Evolutionary conservation across 2,888 invertebrate species (phyloP).

Genomic region (Amphipoea oculea): DNA sequence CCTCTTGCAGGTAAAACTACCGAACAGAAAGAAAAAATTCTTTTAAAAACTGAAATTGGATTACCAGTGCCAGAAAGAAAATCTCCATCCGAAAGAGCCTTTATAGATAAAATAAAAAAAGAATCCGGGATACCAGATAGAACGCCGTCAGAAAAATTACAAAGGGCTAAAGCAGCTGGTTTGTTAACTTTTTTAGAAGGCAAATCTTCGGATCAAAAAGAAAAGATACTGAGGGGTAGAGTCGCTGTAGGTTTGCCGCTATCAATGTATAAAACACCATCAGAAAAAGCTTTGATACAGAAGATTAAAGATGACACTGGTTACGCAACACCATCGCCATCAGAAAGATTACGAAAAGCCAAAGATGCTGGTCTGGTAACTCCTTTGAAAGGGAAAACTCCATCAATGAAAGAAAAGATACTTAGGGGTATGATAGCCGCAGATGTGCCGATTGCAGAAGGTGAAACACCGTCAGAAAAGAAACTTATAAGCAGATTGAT

Average conservation of each 20-base stretch:
- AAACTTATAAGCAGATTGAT: conserved; percentile 36
- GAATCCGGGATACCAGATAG: conserved; percentile 14
- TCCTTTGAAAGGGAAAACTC: conserved; percentile 41
- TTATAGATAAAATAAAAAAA: conserved; percentile 30
- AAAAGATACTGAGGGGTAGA: conserved; percentile 67
- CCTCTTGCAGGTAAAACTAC: conserved; percentile 45
- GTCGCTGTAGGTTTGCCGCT: conserved; percentile 61
- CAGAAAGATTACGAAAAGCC: conserved; percentile 38
- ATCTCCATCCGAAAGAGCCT: conserved; percentile 43
- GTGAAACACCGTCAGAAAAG: conserved; percentile 42
- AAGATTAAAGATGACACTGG: conserved; percentile 53
- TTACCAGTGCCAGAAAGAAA: conserved; percentile 49
- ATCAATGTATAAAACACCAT: conserved; percentile 37
- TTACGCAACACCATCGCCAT: conserved; percentile 38
- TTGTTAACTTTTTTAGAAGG: conserved; percentile 50
- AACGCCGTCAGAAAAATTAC: conserved; percentile 42
- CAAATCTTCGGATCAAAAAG: conserved; percentile 66
- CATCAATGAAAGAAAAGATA: conserved; percentile 64
- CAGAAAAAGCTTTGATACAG: conserved; percentile 48
- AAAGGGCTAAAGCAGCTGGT: conserved; percentile 41
- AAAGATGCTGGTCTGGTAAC: conserved; percentile 43
- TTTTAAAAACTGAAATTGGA: conserved; percentile 22
- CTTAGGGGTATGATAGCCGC: conserved; percentile 59
- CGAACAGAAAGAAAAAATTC: conserved; percentile 30
- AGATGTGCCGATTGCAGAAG: conserved; percentile 55